Evolutionary conservation across 2,113 vertebrate genomes (phyloP).

Genomic region (Gymnarchus niloticus): DNA sequence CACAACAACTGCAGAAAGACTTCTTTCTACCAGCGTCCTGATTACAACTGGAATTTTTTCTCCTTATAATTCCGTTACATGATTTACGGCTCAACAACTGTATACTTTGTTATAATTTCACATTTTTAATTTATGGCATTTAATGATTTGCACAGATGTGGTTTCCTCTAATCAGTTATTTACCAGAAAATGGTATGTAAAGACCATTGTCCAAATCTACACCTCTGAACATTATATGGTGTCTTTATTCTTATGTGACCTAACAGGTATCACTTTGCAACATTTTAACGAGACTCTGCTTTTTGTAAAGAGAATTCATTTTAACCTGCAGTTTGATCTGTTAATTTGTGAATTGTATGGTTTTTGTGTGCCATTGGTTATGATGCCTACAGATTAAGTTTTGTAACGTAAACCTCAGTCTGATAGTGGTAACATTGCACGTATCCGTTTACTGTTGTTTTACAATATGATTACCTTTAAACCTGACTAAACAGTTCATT

Average conservation of each 20-base stretch:
- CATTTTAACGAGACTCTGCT: not conserved
- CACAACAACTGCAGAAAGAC: not conserved
- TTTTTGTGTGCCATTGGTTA: not conserved
- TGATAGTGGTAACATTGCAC: conserved; percentile 55
- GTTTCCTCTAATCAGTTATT: not conserved
- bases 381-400: not conserved
- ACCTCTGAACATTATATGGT: not conserved
- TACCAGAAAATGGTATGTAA: not conserved
- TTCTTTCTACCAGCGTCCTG: not conserved
- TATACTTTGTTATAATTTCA: not conserved
- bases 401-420: conserved; percentile 38
- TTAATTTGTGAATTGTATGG: not conserved
- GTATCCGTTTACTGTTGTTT: conserved; percentile 29
- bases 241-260: not conserved
- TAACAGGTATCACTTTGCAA: not conserved
- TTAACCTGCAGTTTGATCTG: too few species aligned
- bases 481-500: conserved; percentile 49
- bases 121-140: not conserved
- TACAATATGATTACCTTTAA: conserved; percentile 50
- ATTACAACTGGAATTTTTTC: not conserved
- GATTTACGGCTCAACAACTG: not conserved
- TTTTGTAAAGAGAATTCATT: not conserved
- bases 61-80: not conserved
- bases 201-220: not conserved
- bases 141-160: not conserved